Conservation (phyloP, 1,140 invertebrate genomes). For the Acyrthosiphon pisum region DNA sequence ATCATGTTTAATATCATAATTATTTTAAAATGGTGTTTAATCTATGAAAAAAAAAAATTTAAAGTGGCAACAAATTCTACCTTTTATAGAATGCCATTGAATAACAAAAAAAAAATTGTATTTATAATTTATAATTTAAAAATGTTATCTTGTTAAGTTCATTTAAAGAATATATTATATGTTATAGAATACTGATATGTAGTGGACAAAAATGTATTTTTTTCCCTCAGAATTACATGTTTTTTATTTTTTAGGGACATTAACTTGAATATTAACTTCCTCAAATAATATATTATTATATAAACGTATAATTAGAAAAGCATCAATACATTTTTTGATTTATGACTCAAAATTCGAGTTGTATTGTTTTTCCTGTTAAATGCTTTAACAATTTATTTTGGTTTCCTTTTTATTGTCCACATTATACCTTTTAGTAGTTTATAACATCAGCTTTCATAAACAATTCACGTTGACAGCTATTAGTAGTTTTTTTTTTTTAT, state of each 20-base stretch:
- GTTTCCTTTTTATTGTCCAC: constrained; percentile 8
- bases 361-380: neutral
- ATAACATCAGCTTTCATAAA: neutral
- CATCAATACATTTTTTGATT: neutral
- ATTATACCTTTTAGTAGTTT: neutral
- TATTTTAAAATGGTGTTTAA: neutral
- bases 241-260: neutral
- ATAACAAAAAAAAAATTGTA: neutral
- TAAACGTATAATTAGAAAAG: neutral
- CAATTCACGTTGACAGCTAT: neutral
- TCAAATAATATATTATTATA: neutral
- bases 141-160: neutral
- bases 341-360: neutral
- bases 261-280: neutral
- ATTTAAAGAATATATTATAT: neutral
- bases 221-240: neutral
- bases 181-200: neutral
- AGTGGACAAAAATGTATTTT: neutral
- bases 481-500: neutral
- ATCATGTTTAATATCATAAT: neutral
- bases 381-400: neutral
- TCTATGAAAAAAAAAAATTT: neutral
- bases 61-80: neutral
- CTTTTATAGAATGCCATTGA: no score
- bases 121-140: neutral